These are phyloP conservation scores for Tenrec ecaudatus DNA, from an alignment of 2,113 vertebrate species.

Conservation along the genomic window DNA sequence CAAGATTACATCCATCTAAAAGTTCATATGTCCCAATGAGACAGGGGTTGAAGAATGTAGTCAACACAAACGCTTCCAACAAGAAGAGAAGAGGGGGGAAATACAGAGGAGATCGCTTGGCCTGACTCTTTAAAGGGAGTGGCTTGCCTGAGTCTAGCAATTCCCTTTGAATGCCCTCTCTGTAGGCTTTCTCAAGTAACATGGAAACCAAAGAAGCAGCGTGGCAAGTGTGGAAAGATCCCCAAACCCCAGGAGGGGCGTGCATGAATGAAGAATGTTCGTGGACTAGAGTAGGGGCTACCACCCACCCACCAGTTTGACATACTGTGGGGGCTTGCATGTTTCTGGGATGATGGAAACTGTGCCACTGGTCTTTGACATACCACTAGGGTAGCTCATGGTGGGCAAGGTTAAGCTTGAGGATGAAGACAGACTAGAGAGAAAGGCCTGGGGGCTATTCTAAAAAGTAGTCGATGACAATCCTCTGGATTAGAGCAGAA, in stretches of 20 bases:
- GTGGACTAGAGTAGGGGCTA: not conserved
- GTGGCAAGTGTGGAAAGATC: conserved; percentile 11
- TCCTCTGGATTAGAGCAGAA: not conserved
- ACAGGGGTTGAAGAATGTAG: not conserved
- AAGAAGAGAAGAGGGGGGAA: not conserved
- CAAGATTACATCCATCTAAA: conserved; percentile 6
- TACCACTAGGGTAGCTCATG: not conserved
- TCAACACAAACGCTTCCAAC: not conserved
- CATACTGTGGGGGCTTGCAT: not conserved
- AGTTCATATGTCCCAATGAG: not conserved
- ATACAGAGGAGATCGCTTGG: not conserved
- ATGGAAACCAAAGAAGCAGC: conserved; percentile 26
- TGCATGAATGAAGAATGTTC: no score
- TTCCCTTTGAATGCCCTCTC: conserved; percentile 11
- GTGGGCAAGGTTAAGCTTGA: not conserved
- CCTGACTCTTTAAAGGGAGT: not conserved
- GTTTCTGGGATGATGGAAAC: not conserved
- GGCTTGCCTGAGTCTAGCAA: not conserved
- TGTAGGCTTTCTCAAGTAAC: conserved; percentile 41
- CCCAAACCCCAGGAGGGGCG: not conserved
- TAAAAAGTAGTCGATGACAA: not conserved
- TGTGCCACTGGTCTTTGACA: not conserved
- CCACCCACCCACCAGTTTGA: not conserved
- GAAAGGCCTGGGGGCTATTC: not conserved
- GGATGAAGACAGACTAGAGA: not conserved